phyloP scores from a whole-genome alignment of 2,888 invertebrate genomes.

The Endotricha flammealis region DNA sequence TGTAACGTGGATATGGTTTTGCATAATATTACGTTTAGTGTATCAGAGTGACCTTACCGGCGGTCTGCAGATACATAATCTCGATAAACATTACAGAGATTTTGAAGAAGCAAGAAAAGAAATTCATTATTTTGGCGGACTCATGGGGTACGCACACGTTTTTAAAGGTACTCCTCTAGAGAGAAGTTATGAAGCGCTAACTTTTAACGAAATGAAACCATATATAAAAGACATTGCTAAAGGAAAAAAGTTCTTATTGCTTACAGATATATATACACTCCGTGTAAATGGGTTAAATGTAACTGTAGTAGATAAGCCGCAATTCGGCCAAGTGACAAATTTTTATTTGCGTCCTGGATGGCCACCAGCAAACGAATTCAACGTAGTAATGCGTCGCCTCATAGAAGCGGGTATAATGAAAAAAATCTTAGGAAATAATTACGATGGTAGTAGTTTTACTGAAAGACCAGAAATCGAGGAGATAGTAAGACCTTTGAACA shows the following conservation, averaged over 20 bases:
- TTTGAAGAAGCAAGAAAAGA: not conserved
- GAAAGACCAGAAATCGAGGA: not conserved
- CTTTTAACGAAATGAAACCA: not conserved
- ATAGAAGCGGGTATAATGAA: not conserved
- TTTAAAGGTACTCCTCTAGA: conserved; percentile 1
- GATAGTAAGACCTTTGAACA: not conserved
- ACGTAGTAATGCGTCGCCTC: not conserved
- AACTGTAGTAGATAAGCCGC: not conserved
- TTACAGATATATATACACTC: not conserved
- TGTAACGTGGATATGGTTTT: conserved; percentile 6
- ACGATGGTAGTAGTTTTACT: not conserved
- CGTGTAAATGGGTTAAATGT: not conserved
- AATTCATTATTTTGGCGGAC: conserved; percentile 1
- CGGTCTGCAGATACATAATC: not conserved
- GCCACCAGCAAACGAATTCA: not conserved
- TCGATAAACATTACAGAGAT: not conserved
- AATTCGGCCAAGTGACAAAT: not conserved
- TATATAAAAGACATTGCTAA: not conserved
- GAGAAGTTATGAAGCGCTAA: conserved; percentile 1
- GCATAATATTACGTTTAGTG: conserved; percentile 1
- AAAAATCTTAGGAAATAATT: not conserved
- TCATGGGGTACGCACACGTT: not conserved
- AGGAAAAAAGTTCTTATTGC: not conserved
- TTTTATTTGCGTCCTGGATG: not conserved
- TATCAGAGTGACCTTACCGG: conserved; percentile 4